A percentile compares a stretch with the other conserved stretches of the same genome.
Conservation (phyloP, 2,113 vertebrate genomes). For the Gymnocephalus cernua region DNA sequence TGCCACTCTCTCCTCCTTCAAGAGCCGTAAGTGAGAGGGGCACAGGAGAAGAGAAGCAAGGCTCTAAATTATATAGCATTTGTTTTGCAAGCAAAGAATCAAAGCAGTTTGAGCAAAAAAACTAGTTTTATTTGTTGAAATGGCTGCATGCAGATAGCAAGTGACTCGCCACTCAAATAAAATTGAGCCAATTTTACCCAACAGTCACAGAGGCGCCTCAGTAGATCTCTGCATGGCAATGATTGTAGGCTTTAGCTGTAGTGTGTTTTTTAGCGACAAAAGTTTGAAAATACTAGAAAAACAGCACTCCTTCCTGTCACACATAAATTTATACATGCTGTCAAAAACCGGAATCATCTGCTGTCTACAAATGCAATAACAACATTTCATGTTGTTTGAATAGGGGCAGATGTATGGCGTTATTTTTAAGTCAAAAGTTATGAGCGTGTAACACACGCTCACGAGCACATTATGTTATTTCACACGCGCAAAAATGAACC, state of each 20-base stretch:
- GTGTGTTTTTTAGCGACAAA: neutral
- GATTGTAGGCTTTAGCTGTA: constrained; percentile 8
- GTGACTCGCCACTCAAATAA: constrained; percentile 30
- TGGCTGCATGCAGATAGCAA: constrained; percentile 4
- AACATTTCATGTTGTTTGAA: no score
- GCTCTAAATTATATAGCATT: neutral
- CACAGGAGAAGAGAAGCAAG: neutral
- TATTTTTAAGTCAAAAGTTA: no score
- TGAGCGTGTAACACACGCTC: no score
- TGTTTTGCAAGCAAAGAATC: constrained; percentile 13
- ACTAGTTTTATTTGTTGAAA: constrained; percentile 1
- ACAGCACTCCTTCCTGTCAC: neutral
- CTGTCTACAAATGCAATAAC: neutral
- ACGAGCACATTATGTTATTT: no score
- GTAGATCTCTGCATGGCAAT: constrained; percentile 26
- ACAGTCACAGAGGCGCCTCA: constrained; percentile 9
- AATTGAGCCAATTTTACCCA: constrained; percentile 42
- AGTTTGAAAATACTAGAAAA: neutral
- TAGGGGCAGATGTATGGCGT: no score
- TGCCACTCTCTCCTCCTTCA: neutral
- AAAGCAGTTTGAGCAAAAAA: neutral
- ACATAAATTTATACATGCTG: neutral
- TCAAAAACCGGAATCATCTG: neutral
- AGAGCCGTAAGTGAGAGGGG: neutral
- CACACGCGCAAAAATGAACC: no score